These are phyloP conservation scores for Cossypha niveicapilla DNA, from an alignment of 2,797 vertebrate species.

Conservation along the genomic window DNA sequence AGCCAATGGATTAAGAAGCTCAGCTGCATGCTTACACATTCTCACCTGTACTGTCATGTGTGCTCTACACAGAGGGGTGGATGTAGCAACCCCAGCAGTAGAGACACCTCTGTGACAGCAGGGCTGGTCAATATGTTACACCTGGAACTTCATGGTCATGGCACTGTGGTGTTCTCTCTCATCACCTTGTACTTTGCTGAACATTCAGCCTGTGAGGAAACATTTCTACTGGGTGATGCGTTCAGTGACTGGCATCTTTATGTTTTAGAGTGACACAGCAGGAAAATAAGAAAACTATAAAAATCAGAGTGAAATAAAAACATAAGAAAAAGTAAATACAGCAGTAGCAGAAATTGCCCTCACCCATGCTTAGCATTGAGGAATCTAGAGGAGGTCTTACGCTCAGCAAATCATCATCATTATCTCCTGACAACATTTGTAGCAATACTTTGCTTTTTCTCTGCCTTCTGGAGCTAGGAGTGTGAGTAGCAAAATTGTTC, in stretches of 20 bases:
- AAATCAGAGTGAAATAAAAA: neutral
- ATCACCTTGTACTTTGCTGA: neutral
- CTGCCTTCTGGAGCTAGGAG: neutral
- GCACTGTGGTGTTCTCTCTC: neutral
- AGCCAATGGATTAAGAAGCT: neutral
- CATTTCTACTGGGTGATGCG: neutral
- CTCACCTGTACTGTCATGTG: rapidly evolving
- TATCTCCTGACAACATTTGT: neutral
- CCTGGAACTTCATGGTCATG: neutral
- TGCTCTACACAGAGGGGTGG: neutral
- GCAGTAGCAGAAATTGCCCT: neutral
- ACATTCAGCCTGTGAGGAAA: neutral
- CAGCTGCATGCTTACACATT: rapidly evolving
- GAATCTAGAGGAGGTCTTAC: neutral
- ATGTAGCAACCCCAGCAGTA: neutral
- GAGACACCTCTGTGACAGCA: neutral
- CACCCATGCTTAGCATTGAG: neutral
- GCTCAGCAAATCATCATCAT: neutral
- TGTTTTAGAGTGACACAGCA: neutral
- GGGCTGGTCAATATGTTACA: neutral
- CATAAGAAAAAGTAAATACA: neutral
- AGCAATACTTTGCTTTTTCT: neutral
- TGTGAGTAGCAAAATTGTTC: neutral
- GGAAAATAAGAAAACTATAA: neutral
- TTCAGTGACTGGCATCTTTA: neutral